Conservation (phyloP, 2,888 invertebrate species). For the Choreutis nemorana region DNA sequence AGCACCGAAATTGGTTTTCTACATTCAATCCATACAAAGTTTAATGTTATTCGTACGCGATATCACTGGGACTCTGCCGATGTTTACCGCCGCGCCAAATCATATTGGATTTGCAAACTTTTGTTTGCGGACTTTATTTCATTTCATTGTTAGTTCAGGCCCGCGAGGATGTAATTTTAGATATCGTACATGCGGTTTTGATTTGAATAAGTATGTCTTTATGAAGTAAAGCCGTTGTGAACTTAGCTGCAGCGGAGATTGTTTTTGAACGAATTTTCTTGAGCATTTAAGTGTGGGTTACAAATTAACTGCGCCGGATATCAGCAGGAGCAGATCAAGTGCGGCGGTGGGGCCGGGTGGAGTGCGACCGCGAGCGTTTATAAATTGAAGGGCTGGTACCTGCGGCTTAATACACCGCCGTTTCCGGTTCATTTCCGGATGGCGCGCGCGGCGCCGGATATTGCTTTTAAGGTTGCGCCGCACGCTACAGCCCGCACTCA, state of each 20-base stretch:
- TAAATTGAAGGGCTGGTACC: conserved; percentile 66
- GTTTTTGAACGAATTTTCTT: too few species aligned
- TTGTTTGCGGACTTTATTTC: conserved; percentile 66
- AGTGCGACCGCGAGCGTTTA: conserved; percentile 57
- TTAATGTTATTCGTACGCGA: conserved; percentile 68
- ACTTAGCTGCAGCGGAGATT: too few species aligned
- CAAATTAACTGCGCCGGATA: conserved; percentile 53
- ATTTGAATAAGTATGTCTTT: conserved; percentile 33
- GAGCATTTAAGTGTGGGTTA: conserved; percentile 32
- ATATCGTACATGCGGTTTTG: conserved; percentile 39
- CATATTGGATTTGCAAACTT: conserved; percentile 68
- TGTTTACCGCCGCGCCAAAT: conserved; percentile 67
- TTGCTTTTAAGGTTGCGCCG: conserved; percentile 66
- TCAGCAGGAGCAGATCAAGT: conserved; percentile 27
- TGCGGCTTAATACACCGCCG: conserved; percentile 67
- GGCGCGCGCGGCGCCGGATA: conserved; percentile 65
- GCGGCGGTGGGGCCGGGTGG: conserved; percentile 29
- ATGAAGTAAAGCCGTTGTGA: too few species aligned
- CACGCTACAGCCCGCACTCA: conserved; percentile 33
- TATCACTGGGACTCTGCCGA: conserved; percentile 66
- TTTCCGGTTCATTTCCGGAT: conserved; percentile 68
- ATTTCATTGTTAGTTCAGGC: conserved; percentile 62
- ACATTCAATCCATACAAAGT: conserved; percentile 69
- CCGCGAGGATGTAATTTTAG: conserved; percentile 57
- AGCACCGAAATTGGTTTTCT: conserved; percentile 68